Evolutionary conservation across 2,888 invertebrate species (phyloP).

Genomic region (Synergus gifuensis): DNA sequence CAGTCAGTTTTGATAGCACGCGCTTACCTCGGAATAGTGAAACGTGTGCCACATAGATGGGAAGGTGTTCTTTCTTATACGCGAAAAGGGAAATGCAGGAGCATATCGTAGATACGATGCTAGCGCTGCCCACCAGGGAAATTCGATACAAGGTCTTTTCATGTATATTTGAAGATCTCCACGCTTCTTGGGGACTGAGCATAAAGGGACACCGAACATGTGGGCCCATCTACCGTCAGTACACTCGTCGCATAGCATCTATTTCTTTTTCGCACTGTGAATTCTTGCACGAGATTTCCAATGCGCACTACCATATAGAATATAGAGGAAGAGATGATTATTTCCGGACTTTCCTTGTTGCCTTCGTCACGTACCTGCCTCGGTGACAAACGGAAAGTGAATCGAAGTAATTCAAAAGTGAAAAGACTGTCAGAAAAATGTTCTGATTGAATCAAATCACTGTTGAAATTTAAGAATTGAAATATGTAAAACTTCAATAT

Average conservation of each 20-base stretch:
- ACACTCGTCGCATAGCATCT: constrained; percentile 46
- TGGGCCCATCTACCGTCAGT: constrained; percentile 46
- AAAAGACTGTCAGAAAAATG: not conserved
- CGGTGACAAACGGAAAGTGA: constrained; percentile 1
- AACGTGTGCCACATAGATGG: constrained; percentile 46
- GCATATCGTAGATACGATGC: constrained; percentile 23
- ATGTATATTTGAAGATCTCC: constrained; percentile 71
- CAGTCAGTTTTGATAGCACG: not conserved
- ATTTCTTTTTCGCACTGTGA: constrained; percentile 46
- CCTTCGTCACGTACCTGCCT: constrained; percentile 1
- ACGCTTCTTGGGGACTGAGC: constrained; percentile 49
- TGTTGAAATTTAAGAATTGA: not conserved
- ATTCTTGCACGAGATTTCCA: constrained; percentile 43
- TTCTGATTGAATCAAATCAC: constrained; percentile 21
- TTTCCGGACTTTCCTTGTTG: constrained; percentile 1
- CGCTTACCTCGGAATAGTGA: constrained; percentile 23
- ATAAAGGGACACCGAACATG: constrained; percentile 47
- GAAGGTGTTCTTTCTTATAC: constrained; percentile 62
- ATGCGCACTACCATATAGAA: constrained; percentile 4
- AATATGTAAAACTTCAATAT: not conserved
- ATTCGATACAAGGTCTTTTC: constrained; percentile 72
- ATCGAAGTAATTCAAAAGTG: not conserved
- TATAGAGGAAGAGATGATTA: constrained; percentile 11
- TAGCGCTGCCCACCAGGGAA: constrained; percentile 69
- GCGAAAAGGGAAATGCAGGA: constrained; percentile 63